Percentiles rank a stretch among this genome's conserved stretches.
Conservation (phyloP, 2,797 vertebrate species). For the Tenualosa thibaudeaui region DNA sequence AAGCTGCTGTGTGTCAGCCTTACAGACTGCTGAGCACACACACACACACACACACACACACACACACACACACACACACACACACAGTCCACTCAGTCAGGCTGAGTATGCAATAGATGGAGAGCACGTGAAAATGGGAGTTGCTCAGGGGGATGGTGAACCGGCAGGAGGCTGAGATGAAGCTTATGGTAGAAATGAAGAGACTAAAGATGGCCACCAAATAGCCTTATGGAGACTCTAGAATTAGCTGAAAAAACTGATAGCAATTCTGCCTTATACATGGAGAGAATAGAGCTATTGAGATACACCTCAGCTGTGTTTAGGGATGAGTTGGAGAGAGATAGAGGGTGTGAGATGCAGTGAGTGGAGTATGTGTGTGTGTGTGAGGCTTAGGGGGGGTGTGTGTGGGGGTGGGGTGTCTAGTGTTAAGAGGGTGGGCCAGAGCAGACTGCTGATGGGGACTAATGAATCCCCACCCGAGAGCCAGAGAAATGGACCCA, state of each 20-base stretch:
- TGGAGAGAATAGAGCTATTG: background rate
- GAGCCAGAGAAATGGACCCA: background rate
- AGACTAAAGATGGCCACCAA: no score
- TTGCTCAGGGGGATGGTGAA: background rate
- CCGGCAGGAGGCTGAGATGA: no score
- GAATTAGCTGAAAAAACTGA: no score
- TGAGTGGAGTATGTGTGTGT: background rate
- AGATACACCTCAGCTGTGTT: background rate
- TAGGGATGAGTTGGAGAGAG: conserved; percentile 17
- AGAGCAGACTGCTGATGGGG: background rate
- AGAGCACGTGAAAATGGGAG: background rate
- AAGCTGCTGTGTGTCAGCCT: background rate
- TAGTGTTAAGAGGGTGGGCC: background rate
- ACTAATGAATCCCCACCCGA: background rate
- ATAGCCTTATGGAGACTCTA: no score
- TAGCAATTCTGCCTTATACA: no score
- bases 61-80: background rate
- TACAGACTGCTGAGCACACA: background rate
- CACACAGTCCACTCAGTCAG: background rate
- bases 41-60: background rate
- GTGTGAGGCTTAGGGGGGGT: background rate
- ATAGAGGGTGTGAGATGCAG: background rate
- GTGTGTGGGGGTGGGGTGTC: background rate
- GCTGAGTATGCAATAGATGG: background rate
- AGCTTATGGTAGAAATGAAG: no score